Conservation (phyloP, 2,113 vertebrate genomes). For the Petromus typicus region DNA sequence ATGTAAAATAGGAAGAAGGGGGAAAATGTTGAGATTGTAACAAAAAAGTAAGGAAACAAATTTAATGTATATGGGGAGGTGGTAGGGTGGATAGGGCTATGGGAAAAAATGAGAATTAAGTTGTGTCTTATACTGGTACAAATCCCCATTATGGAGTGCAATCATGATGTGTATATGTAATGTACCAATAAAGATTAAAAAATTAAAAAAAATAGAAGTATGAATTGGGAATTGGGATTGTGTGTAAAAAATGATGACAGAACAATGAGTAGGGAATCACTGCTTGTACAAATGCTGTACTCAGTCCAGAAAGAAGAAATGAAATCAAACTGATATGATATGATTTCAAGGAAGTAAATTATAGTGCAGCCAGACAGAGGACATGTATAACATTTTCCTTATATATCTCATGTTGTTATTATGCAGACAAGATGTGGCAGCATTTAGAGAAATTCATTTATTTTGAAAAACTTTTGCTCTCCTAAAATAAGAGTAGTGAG, state of each 20-base stretch:
- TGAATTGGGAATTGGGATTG: neutral
- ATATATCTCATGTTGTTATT: neutral
- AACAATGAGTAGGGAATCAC: neutral
- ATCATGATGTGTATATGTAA: too few relatives aligned
- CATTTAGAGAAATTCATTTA: constrained; percentile 43
- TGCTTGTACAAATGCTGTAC: neutral
- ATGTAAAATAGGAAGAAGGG: too few relatives aligned
- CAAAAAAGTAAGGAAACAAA: too few relatives aligned
- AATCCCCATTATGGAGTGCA: too few relatives aligned
- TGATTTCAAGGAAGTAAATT: neutral
- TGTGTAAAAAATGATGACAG: neutral
- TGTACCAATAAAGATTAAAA: too few relatives aligned
- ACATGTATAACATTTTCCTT: neutral
- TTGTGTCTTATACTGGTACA: too few relatives aligned
- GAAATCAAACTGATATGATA: neutral
- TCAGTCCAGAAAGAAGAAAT: neutral
- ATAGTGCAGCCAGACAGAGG: neutral
- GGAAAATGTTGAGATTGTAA: too few relatives aligned
- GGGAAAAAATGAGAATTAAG: too few relatives aligned
- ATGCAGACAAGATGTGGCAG: neutral
- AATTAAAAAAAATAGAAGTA: neutral
- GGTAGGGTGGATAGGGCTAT: too few relatives aligned
- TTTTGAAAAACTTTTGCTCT: constrained; percentile 30
- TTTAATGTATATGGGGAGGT: too few relatives aligned
- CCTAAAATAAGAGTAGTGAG: constrained; percentile 34